Base-by-base conservation (phyloP, 2,797 vertebrate species). In the Oreochromis grahami region DNA sequence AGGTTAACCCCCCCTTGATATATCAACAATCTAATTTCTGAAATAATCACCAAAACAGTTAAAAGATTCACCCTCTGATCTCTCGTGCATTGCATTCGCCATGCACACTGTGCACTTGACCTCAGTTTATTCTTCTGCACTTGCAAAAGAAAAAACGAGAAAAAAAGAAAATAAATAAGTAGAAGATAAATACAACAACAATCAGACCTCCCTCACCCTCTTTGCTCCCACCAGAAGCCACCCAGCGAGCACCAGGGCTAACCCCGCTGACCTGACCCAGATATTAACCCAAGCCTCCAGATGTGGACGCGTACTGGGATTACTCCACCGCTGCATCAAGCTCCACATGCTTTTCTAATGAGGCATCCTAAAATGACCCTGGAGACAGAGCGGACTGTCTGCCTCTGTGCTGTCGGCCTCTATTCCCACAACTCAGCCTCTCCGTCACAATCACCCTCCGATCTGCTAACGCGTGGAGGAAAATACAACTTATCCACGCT, bases 211-310 rank as follows among this genome's bases (percentile, higher is more conserved):
- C 50, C 70, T 76, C 72, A 83, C 78, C 51, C 86, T 80, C 53
- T 79, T 8, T 78, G 58, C 91, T 91, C 83, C 80, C 84, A 93
- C 87, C 91, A 92, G 90, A 93, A 94, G 91, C 91, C 93, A 93
- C 91, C 91, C 89, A 92, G 91, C 77, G 50, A 92, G 89, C 89
- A 95, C 91, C 90, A 89, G 90, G 91, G 89, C 86, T 90, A 82
- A 94, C 93, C 92, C 87, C 48, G 82, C 91, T 95, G 94, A 96
- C 95, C 95, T 96, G 96, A 97, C 96, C 96, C 94, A 96, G 91
- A 96, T 96, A 95, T 96, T 95, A 96, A 94, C 95, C 93, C 91
- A 89, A 94, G 93, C 93, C 92, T 96, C 95, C 96, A 97, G 96
- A 97, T 96, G 95, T 96, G 95, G 93, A 92, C 88, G 82, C 85